Conservation (phyloP, 2,797 vertebrate species). For the Falco concolor region DNA sequence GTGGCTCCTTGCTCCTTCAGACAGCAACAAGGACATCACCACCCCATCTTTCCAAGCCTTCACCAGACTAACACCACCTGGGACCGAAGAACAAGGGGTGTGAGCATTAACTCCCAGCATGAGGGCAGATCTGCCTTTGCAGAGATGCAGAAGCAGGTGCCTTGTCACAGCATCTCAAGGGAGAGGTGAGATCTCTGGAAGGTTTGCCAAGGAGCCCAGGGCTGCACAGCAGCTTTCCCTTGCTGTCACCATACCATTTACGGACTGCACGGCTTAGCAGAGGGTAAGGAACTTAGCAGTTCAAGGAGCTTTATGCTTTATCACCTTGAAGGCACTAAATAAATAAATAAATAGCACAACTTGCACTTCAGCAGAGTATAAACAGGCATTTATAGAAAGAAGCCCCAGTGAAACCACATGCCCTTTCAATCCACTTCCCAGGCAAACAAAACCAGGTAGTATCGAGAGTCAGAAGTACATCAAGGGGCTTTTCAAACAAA, state of each 20-base stretch:
- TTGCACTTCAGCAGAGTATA: not conserved
- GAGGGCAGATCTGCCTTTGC: not conserved
- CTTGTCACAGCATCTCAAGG: not conserved
- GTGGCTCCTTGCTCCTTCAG: not conserved
- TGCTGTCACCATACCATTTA: not conserved
- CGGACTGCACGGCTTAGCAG: not conserved
- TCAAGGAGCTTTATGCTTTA: not conserved
- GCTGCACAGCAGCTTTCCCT: not conserved
- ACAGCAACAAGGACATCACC: not conserved
- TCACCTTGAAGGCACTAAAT: conserved; percentile 23
- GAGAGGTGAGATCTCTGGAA: not conserved
- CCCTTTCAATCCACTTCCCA: conserved; percentile 44
- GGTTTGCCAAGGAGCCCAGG: not conserved
- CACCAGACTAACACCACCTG: not conserved
- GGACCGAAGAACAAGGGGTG: not conserved
- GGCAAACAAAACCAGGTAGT: conserved; percentile 16
- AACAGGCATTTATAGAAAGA: conserved; percentile 29
- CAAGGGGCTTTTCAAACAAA: conserved; percentile 25
- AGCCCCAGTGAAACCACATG: conserved; percentile 29
- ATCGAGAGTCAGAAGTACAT: not conserved
- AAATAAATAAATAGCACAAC: conserved; percentile 16
- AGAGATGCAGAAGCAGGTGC: not conserved
- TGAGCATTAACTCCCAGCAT: rapidly evolving
- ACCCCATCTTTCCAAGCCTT: not conserved
- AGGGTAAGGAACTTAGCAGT: not conserved